Percentiles rank a stretch among this genome's conserved stretches.
Evolutionary conservation across 1,140 invertebrate genomes (phyloP).

Genomic region (Temnothorax longispinosus): DNA sequence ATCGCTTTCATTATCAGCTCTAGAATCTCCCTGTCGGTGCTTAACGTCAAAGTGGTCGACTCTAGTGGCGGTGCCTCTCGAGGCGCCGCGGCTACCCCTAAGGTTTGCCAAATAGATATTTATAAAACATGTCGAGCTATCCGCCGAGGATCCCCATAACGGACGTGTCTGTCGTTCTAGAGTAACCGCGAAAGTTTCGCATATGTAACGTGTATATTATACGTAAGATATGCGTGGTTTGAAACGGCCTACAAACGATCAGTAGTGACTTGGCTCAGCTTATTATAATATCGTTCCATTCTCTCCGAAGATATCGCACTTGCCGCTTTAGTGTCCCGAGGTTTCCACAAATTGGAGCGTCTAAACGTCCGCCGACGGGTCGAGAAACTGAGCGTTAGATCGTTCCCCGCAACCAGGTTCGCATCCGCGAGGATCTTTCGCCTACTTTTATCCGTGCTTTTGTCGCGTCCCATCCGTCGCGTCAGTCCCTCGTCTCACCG

Average conservation of each 20-base stretch:
- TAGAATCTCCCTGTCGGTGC: neutral
- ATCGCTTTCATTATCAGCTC: neutral
- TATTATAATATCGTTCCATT: conserved; percentile 24
- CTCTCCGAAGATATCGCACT: neutral
- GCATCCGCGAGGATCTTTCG: conserved; percentile 15
- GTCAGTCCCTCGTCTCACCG: conserved; percentile 15
- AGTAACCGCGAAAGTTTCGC: neutral
- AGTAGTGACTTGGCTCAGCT: conserved; percentile 64
- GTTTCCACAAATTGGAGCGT: conserved; percentile 8
- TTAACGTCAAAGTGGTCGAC: conserved; percentile 6
- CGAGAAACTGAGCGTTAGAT: conserved; percentile 7
- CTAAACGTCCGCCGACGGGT: conserved; percentile 32
- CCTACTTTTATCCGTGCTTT: conserved; percentile 12
- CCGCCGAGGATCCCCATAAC: neutral
- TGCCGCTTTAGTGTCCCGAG: neutral
- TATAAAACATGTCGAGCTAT: neutral
- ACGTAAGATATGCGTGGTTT: conserved; percentile 47
- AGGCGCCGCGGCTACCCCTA: neutral
- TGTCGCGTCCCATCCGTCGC: conserved; percentile 6
- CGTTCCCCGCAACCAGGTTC: neutral
- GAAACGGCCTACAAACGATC: conserved; percentile 72
- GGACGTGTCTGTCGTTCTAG: conserved; percentile 29
- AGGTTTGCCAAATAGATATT: conserved; percentile 57
- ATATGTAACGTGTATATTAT: conserved; percentile 32
- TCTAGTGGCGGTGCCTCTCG: neutral